A percentile compares a stretch with the other conserved stretches of the same genome.
Evolutionary conservation across 2,888 invertebrate species (phyloP).

Genomic region (Harmothoe impar): DNA sequence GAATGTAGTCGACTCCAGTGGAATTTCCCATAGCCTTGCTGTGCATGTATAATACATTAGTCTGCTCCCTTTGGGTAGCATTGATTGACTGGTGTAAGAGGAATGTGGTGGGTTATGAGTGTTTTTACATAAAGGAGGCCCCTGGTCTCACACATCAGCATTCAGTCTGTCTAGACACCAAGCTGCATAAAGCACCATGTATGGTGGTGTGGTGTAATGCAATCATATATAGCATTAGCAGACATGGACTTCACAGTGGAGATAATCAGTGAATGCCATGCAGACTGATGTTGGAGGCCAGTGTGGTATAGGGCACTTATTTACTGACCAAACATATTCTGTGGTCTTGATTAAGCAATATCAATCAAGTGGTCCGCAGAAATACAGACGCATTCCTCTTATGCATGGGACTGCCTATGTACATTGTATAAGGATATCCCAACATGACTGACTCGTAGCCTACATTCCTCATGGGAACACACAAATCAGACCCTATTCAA

Average conservation of each 20-base stretch:
- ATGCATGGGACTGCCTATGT: no score
- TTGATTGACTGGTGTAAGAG: neutral
- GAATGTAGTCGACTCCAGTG: neutral
- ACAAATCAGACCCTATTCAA: no score
- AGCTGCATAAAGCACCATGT: neutral
- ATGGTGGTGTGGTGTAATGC: neutral
- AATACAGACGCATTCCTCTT: no score
- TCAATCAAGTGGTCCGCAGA: no score
- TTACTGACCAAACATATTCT: neutral
- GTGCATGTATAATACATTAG: neutral
- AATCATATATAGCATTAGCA: constrained; percentile 11
- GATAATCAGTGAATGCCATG: neutral
- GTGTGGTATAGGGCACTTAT: neutral
- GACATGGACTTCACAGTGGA: neutral
- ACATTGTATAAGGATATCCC: no score
- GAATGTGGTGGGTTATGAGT: constrained; percentile 35
- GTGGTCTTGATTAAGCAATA: no score
- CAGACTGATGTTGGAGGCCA: neutral
- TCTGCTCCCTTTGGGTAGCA: neutral
- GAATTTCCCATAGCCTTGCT: neutral
- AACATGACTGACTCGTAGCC: no score
- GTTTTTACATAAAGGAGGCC: neutral
- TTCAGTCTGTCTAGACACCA: constrained; percentile 8
- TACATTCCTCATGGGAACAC: no score
- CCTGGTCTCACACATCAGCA: neutral